These are phyloP conservation scores for Phainopepla nitens DNA, from an alignment of 2,113 vertebrate genomes.

Conservation along the genomic window DNA sequence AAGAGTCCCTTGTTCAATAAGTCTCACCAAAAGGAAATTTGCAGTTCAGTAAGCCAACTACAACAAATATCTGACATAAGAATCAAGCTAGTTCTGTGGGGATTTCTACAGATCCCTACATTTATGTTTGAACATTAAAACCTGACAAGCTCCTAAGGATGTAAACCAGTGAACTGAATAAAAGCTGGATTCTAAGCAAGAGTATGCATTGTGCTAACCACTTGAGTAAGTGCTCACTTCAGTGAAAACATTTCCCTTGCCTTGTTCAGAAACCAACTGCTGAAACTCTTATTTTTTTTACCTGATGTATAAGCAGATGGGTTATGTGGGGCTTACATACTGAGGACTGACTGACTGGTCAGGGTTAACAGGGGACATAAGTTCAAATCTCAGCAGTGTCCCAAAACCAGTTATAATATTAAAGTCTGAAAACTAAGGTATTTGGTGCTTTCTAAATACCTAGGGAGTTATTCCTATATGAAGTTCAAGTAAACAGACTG, in stretches of 20 bases:
- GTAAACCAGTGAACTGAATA: not conserved
- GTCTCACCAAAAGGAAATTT: conserved; percentile 59
- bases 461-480: not conserved
- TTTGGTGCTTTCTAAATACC: not conserved
- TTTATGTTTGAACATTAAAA: not conserved
- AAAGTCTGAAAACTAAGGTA: not conserved
- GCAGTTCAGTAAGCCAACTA: conserved; percentile 35
- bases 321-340: not conserved
- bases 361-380: not conserved
- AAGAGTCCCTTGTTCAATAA: conserved; percentile 64
- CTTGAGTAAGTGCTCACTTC: not conserved
- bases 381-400: not conserved
- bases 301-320: not conserved
- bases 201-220: not conserved
- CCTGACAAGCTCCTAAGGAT: not conserved
- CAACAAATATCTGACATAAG: conserved; percentile 54
- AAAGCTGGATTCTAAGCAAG: not conserved
- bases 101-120: not conserved
- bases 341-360: not conserved
- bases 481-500: not conserved
- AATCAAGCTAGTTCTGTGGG: not conserved
- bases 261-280: not conserved
- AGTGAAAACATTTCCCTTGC: not conserved
- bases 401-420: not conserved
- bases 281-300: not conserved